Evolutionary conservation across 2,888 invertebrate species (phyloP).

Genomic region (Drosophila ezoana): DNA sequence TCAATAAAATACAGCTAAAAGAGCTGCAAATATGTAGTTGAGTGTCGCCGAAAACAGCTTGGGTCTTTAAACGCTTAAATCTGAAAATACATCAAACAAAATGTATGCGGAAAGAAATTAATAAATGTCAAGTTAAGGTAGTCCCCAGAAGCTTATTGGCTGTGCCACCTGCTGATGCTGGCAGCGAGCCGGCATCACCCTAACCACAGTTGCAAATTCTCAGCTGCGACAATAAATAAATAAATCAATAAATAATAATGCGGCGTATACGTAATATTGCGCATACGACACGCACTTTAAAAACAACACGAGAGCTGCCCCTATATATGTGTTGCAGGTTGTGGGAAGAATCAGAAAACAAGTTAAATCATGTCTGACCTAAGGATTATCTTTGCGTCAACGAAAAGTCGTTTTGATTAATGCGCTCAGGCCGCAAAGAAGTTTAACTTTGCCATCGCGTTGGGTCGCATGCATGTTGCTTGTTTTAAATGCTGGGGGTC

Average conservation of each 20-base stretch:
- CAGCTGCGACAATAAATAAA: constrained; percentile 5
- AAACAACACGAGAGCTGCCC: neutral
- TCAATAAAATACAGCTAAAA: constrained; percentile 22
- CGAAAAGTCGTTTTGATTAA: constrained; percentile 59
- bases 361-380: constrained; percentile 1
- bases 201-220: constrained; percentile 29
- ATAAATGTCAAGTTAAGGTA: constrained; percentile 62
- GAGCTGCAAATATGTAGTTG: constrained; percentile 26
- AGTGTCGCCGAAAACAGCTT: neutral
- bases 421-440: constrained; percentile 35
- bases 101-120: constrained; percentile 50
- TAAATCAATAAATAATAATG: constrained; percentile 48
- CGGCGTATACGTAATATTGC: constrained; percentile 45
- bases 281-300: constrained; percentile 31
- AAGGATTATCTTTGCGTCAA: constrained; percentile 14
- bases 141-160: constrained; percentile 20
- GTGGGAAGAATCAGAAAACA: neutral
- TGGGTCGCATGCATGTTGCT: constrained; percentile 32
- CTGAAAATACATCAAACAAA: neutral
- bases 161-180: constrained; percentile 42
- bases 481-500: constrained; percentile 37
- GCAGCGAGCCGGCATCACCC: constrained; percentile 4
- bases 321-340: neutral
- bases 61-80: neutral
- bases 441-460: constrained; percentile 56